A percentile compares a stretch with the other conserved stretches of the same genome.
Conservation (phyloP, 2,113 vertebrate species). For the Lepisosteus osseus region DNA sequence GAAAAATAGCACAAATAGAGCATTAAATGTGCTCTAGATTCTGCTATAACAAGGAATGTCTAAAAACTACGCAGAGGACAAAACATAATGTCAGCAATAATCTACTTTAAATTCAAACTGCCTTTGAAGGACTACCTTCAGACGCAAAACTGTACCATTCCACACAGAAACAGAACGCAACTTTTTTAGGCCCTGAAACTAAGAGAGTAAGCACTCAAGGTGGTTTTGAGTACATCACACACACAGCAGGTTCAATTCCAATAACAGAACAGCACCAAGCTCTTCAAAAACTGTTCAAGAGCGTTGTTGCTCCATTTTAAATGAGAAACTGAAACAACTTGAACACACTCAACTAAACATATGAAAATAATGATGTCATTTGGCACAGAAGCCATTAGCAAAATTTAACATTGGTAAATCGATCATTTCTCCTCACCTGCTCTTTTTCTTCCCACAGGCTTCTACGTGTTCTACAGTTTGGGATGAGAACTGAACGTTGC, state of each 20-base stretch:
- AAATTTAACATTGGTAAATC: no score
- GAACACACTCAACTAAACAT: no score
- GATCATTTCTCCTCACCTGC: no score
- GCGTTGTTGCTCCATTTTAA: no score
- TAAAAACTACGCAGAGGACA: constrained; percentile 15
- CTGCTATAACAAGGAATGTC: constrained; percentile 25
- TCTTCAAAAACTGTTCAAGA: no score
- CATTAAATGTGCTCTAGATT: constrained; percentile 66
- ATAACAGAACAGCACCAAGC: no score
- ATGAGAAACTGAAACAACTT: no score
- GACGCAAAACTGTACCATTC: constrained; percentile 23
- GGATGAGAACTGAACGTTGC: not conserved
- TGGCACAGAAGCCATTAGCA: no score
- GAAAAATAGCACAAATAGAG: constrained; percentile 57
- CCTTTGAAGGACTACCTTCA: constrained; percentile 25
- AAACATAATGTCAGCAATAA: constrained; percentile 24
- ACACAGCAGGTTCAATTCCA: no score
- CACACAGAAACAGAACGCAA: not conserved
- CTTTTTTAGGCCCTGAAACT: not conserved
- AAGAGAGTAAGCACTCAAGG: not conserved
- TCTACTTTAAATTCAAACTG: constrained; percentile 32
- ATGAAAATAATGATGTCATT: no score
- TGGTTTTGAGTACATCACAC: not conserved
- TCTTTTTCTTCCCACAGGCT: no score
- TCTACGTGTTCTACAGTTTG: no score